Base-by-base conservation (phyloP, 1,140 invertebrate species). In the Drosophila gunungcola region DNA sequence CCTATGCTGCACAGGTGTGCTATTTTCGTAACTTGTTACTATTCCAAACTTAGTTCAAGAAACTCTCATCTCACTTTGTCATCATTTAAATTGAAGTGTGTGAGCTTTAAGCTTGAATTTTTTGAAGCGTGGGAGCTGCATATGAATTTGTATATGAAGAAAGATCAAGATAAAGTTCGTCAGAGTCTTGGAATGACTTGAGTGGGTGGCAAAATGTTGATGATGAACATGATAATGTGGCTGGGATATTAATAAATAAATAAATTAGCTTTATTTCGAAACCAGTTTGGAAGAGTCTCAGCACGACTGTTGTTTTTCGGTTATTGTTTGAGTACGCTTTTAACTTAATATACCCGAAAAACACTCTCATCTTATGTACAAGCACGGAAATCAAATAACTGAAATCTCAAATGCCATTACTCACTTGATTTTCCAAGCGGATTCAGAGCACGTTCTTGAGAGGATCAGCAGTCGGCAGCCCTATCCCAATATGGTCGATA, bases 181-280 rank as follows among this genome's bases (percentile, higher is more conserved):
- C 78, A 80, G 38, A 55, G 78, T 76, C 78, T 75, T 70, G 78
- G 78, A 38, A 80, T 80, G 79, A 61, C 34, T 57, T n/a, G 73
- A 57, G 78, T 81, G 73, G 78, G 78, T 56, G 64, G 78, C 45
- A 16, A 39, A 57, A 60, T 42, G n/a, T 12, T 36, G 41, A 54
- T 64, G 32, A 67, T 55, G 48, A 60, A 36, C 41, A 54, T 21
- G 16, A 70, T 42, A 56, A 68, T 38, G 21, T 51, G 48, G 48
- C 36, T 29, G 67, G 29, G 67, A 69, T 69, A 70, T 57, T 72
- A 56, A 70, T 49, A 64, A 74, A 74, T 63, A 74, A 74, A 74
- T 74, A 56, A 64, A 74, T 74, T 74, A 74, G 70, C 72, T 74
- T 74, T 56, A 74, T 74, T 64, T 42, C 70, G 70, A 74, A 74